These are phyloP conservation scores for Olivierus martensii DNA, from an alignment of 1,140 invertebrate genomes.

Conservation along the genomic window DNA sequence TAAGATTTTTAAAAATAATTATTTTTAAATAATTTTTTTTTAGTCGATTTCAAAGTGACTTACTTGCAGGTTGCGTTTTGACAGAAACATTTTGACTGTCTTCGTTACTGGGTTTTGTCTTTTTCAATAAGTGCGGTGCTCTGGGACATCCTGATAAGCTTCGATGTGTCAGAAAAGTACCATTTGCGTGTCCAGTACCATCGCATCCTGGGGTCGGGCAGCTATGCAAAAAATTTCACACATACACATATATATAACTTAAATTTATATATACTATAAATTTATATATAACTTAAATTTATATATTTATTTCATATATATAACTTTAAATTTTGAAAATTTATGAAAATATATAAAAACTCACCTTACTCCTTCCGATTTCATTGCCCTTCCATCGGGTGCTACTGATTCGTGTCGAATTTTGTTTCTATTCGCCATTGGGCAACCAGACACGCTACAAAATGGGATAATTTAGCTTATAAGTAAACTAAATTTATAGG, in stretches of 20 bases:
- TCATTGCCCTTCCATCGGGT: constrained; percentile 21
- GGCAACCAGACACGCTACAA: constrained; percentile 19
- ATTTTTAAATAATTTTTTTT: too few species aligned
- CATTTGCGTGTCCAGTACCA: constrained; percentile 20
- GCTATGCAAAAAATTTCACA: constrained; percentile 14
- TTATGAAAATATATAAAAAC: too few species aligned
- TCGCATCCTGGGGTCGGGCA: constrained; percentile 20
- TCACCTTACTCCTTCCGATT: constrained; percentile 26
- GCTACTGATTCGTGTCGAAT: constrained; percentile 7
- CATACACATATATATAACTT: too few species aligned
- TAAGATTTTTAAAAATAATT: too few species aligned
- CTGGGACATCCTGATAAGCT: constrained; percentile 23
- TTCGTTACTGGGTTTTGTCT: constrained; percentile 34
- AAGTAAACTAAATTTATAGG: too few species aligned
- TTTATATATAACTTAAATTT: too few species aligned
- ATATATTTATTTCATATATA: too few species aligned
- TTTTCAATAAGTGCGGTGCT: constrained; percentile 48
- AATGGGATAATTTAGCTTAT: neutral
- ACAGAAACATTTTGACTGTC: too few species aligned
- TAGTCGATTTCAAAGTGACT: too few species aligned
- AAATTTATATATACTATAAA: too few species aligned
- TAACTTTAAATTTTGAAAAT: too few species aligned
- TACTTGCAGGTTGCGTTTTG: too few species aligned
- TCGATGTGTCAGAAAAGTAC: constrained; percentile 22
- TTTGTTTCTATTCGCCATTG: constrained; percentile 15